Conservation (phyloP, 2,113 vertebrate species). For the Ciconia stormi region DNA sequence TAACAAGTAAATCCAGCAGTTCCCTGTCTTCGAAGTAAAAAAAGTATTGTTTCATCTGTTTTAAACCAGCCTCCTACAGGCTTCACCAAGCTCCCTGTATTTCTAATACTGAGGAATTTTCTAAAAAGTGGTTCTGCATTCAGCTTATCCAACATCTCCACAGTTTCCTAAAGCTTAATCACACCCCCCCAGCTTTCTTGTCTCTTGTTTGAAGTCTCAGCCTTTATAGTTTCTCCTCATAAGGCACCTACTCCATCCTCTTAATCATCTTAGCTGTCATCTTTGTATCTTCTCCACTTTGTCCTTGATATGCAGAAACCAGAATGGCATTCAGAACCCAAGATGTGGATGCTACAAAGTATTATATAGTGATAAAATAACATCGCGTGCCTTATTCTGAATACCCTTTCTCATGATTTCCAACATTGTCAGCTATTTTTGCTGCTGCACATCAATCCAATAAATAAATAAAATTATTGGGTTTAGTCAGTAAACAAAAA, state of each 20-base stretch:
- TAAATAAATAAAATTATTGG: not conserved
- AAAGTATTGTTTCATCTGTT: not conserved
- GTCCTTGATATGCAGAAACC: not conserved
- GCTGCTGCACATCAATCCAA: not conserved
- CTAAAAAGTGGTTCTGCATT: not conserved
- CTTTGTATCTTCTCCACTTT: not conserved
- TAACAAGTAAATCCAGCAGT: not conserved
- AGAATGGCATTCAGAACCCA: not conserved
- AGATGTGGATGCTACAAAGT: not conserved
- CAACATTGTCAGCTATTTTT: not conserved
- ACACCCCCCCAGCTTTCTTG: not conserved
- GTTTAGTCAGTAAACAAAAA: not conserved
- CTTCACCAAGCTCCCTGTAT: not conserved
- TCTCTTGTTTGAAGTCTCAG: not conserved
- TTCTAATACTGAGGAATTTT: not conserved
- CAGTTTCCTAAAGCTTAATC: not conserved
- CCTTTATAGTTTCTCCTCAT: not conserved
- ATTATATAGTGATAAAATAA: not conserved
- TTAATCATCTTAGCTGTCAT: not conserved
- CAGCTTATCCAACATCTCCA: not conserved
- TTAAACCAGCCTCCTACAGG: not conserved
- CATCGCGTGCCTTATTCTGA: not conserved
- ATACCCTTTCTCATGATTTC: not conserved
- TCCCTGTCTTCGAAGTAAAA: not conserved
- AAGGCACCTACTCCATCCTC: not conserved